These are phyloP conservation scores for Acropternis orthonyx DNA, from an alignment of 2,797 vertebrate species.

Conservation along the genomic window DNA sequence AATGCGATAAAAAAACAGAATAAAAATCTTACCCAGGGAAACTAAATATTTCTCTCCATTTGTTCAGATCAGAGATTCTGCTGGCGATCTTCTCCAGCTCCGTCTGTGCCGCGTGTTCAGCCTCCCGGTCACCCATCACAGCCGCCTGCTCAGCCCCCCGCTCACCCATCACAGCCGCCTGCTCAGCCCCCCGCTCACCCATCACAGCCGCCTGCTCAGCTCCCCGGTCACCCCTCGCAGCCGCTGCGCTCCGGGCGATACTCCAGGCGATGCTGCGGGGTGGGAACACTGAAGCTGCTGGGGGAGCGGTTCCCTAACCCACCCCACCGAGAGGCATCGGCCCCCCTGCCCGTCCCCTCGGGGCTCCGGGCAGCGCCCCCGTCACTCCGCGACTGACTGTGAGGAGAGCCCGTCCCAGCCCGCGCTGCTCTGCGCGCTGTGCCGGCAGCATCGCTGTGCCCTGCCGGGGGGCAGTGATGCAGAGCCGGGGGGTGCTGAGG, in stretches of 20 bases:
- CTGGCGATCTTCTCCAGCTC: slow-evolving; percentile 78
- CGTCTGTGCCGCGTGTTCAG: neutral
- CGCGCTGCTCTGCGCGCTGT: neutral
- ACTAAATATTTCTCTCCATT: slow-evolving; percentile 79
- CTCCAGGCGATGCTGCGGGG: neutral
- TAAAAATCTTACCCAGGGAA: slow-evolving; percentile 62
- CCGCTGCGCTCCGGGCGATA: neutral
- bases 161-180: neutral
- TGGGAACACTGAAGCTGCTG: accelerated
- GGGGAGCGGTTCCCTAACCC: neutral
- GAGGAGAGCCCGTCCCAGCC: neutral
- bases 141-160: neutral
- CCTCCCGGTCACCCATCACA: neutral
- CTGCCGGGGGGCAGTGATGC: neutral
- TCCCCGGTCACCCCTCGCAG: neutral
- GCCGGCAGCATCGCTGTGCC: slow-evolving; percentile 52
- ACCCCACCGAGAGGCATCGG: neutral
- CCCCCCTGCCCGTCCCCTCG: too few relatives aligned
- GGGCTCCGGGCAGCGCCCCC: neutral
- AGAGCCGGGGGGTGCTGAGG: neutral
- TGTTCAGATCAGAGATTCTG: slow-evolving; percentile 78
- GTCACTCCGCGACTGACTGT: neutral
- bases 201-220: neutral
- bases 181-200: neutral
- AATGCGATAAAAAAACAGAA: neutral